These are phyloP conservation scores for Agrypnia vestita DNA, from an alignment of 1,140 invertebrate genomes.

Conservation along the genomic window DNA sequence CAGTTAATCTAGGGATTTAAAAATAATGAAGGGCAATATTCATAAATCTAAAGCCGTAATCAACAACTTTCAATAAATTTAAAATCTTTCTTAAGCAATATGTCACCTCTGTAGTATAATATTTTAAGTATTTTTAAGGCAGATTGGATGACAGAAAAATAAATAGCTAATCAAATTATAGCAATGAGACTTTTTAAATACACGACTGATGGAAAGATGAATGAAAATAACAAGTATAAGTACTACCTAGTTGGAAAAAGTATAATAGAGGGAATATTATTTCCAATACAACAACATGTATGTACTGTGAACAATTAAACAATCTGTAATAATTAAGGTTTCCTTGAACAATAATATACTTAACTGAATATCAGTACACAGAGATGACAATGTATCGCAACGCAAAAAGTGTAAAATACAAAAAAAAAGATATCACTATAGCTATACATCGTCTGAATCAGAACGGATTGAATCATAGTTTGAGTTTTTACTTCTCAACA, in stretches of 20 bases:
- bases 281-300: too few relatives aligned
- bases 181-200: too few relatives aligned
- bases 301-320: too few relatives aligned
- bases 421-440: conserved; percentile 53
- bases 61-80: conserved; percentile 25
- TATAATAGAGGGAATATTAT: too few relatives aligned
- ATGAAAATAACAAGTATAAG: too few relatives aligned
- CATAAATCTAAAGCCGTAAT: conserved; percentile 12
- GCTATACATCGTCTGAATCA: conserved; percentile 73
- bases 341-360: background rate
- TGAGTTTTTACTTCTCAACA: conserved; percentile 85
- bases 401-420: background rate
- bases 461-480: conserved; percentile 85
- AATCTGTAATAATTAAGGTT: background rate
- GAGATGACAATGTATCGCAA: background rate
- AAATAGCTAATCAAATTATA: too few relatives aligned
- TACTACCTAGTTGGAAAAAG: too few relatives aligned
- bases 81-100: background rate
- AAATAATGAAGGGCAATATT: conserved; percentile 25
- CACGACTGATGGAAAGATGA: too few relatives aligned
- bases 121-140: too few relatives aligned
- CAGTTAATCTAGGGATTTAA: conserved; percentile 24
- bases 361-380: background rate
- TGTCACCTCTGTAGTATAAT: conserved; percentile 16
- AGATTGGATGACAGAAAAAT: too few relatives aligned